Base-by-base conservation (phyloP, 92 coral and sea anemone species). In the Zoanthus sociatus region DNA sequence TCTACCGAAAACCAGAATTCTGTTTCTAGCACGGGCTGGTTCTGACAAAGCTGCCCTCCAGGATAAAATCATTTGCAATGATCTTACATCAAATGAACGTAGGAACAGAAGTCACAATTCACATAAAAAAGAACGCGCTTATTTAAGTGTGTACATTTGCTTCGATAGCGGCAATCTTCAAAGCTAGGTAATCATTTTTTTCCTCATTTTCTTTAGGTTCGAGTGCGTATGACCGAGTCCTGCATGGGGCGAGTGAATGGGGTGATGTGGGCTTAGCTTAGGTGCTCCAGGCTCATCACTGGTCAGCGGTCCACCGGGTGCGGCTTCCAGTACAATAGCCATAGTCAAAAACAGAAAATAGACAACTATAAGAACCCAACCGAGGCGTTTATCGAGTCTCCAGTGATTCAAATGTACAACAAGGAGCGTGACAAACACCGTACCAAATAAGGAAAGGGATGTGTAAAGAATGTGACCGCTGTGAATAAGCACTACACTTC, bases 401-500 rank as follows among this genome's bases (percentile, higher is more conserved):
- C 99, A 97, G 66, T 91, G 76, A 84, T 95, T 97, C 54, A 89
- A 79, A 61, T 94, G 95, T 31, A 97, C 83, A 1, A 92, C 96
- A 5, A 88, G 18, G 17, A 97, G 68, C 37, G 96, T 91, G 37
- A 91, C 87, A 21, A 93, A 89, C 10, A 97, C 99, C 3, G 99
- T 97, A 4, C 99, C 99, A 61, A 97, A 97, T 30, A 97, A 84
- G 53, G 97, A 95, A 54, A 97, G 68, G 6, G 98, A 96, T 5
- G 95, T 92, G 78, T 97, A 97, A 13, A 97, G 91, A 16, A 95
- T 93, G 45, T 95, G 98, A 2, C 98, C 98, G 69, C 98, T 95
- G 68, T 97, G 98, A 68, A 97, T 97, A 4, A 97, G 82, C 46
- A 97, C 99, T 13, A 93, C 95, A 70, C 98, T 95, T 50, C 92